Evolutionary conservation across 2,888 invertebrate genomes (phyloP).

Genomic region (Drosophila borborema): DNA sequence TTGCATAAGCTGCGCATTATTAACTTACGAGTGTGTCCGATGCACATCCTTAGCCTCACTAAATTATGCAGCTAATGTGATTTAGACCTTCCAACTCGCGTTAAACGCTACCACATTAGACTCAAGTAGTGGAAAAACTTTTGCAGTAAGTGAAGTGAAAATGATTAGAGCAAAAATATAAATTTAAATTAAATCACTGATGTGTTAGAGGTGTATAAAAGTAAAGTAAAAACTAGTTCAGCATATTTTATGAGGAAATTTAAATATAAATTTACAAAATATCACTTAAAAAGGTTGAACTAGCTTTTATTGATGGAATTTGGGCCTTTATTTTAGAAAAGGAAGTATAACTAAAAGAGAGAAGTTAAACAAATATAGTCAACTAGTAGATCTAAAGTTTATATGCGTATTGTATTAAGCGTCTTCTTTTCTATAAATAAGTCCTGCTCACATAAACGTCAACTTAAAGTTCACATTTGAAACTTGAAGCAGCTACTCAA

Average conservation of each 20-base stretch:
- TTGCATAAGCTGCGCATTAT: slow-evolving; percentile 72
- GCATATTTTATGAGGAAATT: not conserved
- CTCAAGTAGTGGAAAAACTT: not conserved
- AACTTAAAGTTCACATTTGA: not conserved
- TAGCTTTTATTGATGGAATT: no score
- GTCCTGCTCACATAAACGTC: not conserved
- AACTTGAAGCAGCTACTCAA: not conserved
- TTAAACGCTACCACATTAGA: slow-evolving; percentile 1
- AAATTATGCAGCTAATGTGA: slow-evolving; percentile 46
- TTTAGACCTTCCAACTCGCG: slow-evolving; percentile 5
- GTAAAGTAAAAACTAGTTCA: not conserved
- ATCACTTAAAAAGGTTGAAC: no score
- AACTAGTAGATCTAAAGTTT: not conserved
- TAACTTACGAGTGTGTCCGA: slow-evolving; percentile 58
- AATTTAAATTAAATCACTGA: not conserved
- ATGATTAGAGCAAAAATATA: not conserved
- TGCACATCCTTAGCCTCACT: slow-evolving; percentile 31
- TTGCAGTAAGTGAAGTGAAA: not conserved
- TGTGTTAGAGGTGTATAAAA: not conserved
- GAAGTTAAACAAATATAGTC: not conserved
- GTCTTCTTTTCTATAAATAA: no score
- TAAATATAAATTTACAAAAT: not conserved
- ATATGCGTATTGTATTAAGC: not conserved
- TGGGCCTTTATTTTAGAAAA: no score
- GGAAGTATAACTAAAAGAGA: no score